Base-by-base conservation (phyloP, 1,140 invertebrate genomes). In the Babylonia areolata region DNA sequence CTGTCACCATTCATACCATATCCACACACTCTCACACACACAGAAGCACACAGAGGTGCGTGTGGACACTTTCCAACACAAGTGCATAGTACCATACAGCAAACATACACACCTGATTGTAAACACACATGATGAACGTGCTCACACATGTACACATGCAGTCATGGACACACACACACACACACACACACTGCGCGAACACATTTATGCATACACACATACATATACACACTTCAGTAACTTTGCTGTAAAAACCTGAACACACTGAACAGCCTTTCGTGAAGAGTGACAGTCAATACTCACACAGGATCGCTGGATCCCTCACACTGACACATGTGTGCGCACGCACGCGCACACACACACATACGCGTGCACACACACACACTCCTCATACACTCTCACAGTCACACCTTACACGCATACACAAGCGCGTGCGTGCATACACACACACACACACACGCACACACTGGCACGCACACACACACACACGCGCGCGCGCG, bases 101-200 rank as follows among this genome's bases (percentile, higher is more conserved):
- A 77, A 5, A 77, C 73, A 77, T 33, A 77, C 73, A 77, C 73
- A 77, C 73, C 17, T 33, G 37, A 17, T 35, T 33, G 37, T 33
- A 77, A 17, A 77, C 73, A 77, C 73, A 77, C 73, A n/a, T n/a
- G n/a, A n/a, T n/a, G n/a, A n/a, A 77, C 73, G 37, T 33, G 37
- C 69, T 11, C 69, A 71, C 69, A 71, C 69, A 71, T 28, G 28
- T 28, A 71, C 69, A 71, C 69, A 71, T 28, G 28, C 69, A 71
- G 9, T 11, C 69, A 71, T 28, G 28, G 9, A 71, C 69, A 71
- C 69, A 71, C 69, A 71, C 69, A 71, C 69, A 71, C 69, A 71
- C 69, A 71, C 69, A 71, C 69, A 71, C 69, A 71, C 69, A 71
- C 69, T 20, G 20, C 9, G 46, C 20, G n/a, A n/a, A n/a, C n/a